Base-by-base conservation (phyloP, 2,797 vertebrate species). In the Parauchenoglanis punctatus region DNA sequence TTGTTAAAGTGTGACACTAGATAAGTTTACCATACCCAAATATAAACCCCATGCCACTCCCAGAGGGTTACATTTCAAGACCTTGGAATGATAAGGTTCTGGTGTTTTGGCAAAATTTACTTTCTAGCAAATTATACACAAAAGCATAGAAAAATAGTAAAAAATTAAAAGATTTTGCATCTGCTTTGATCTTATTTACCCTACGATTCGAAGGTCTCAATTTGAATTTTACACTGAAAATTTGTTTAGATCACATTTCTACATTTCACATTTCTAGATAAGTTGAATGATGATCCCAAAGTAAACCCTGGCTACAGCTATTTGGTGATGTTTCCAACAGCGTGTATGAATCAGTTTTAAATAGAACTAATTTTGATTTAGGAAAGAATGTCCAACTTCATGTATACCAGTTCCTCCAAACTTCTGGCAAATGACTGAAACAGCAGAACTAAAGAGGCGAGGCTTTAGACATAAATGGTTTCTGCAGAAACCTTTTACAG, bases 401-500 rank as follows among this genome's bases (percentile, higher is more conserved):
- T 10, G 7, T 54, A 35, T 13, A 28, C 7, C 0, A 58, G 35
- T 68, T 72, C 12, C 20, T 28, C 31, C 0, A 82, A 46, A 49
- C 40, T 44, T 31, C 63, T 82, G 40, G 56, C 54, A 20, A 54
- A 3, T 61, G 44, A 49, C 18, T 72, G 6, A 52, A 65, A n/a
- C 67, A 31, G 13, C 31, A 68, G 13, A 46, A 20, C 5, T 46
- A 25, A 61, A 49, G 28, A 70, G n/a, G 25, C 25, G 8, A 35
- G 28, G 10, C 46, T 70, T 70, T 70, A 80, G 2, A 31, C 23
- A 80, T 31, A 35, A 80, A 73, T 17, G 11, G 8, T n/a, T 46
- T 86, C 5, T 35, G 59, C 13, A n/a, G 25, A 78, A 78, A 31
- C 7, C 11, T 78, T 84, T 70, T 58, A 80, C 82, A 59, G 31